Percentiles rank a stretch among this genome's conserved stretches.
Evolutionary conservation across 2,797 vertebrate genomes (phyloP).

Genomic region (Danio kyathit): DNA sequence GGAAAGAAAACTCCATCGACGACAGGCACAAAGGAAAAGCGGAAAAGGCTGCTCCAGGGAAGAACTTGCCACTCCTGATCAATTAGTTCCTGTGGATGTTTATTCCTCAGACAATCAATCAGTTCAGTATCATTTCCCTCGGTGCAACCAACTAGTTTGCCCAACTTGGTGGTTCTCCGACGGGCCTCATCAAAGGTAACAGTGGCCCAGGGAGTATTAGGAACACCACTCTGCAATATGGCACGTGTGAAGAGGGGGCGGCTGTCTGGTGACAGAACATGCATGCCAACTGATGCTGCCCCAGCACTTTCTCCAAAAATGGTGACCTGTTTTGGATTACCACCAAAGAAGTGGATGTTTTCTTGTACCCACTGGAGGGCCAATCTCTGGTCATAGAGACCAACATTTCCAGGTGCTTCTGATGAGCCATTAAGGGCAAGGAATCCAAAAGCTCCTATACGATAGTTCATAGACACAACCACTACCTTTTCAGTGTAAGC

Average conservation of each 20-base stretch:
- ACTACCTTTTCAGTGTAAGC: slow-evolving; percentile 84
- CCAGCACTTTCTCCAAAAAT: slow-evolving; percentile 95
- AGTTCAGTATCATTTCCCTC: slow-evolving; percentile 86
- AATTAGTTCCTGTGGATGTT: slow-evolving; percentile 84
- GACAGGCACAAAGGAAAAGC: slow-evolving; percentile 92
- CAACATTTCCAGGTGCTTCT: slow-evolving; percentile 91
- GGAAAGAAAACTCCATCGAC: slow-evolving; percentile 88
- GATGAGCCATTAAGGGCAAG: slow-evolving; percentile 86
- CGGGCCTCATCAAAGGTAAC: slow-evolving; percentile 85
- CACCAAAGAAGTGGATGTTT: slow-evolving; percentile 88
- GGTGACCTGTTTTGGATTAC: slow-evolving; percentile 88
- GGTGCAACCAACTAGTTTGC: slow-evolving; percentile 82
- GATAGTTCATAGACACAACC: slow-evolving; percentile 93
- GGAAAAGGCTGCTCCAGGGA: slow-evolving; percentile 87
- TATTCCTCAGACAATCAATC: slow-evolving; percentile 83
- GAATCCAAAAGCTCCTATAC: slow-evolving; percentile 91
- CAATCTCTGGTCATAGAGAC: slow-evolving; percentile 90
- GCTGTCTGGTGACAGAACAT: slow-evolving; percentile 87
- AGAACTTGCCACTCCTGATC: slow-evolving; percentile 87
- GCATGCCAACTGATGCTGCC: slow-evolving; percentile 87
- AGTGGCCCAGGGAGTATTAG: slow-evolving; percentile 91
- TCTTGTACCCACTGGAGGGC: slow-evolving; percentile 89
- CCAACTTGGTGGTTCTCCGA: slow-evolving; percentile 82
- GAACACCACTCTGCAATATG: slow-evolving; percentile 89
- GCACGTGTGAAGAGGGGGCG: slow-evolving; percentile 84